Conservation (phyloP, 1,140 invertebrate species). For the Euwallacea similis region DNA sequence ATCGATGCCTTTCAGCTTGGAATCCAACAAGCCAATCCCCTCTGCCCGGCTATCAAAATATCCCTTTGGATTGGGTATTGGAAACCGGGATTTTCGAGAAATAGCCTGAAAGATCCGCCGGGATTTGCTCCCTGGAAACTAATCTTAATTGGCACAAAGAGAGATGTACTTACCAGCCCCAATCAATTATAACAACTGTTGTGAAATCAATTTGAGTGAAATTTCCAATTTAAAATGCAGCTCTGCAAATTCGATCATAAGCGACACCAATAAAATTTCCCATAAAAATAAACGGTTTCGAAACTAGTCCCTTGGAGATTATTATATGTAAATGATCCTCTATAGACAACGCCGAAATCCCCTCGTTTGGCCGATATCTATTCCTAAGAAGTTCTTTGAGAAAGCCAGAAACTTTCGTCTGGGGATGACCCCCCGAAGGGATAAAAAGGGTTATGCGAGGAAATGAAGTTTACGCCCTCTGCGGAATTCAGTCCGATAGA, state of each 20-base stretch:
- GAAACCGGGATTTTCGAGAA: background rate
- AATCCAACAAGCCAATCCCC: background rate
- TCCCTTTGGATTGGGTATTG: background rate
- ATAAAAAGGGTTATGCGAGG: slow-evolving; percentile 1
- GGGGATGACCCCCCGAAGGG: background rate
- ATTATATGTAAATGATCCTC: slow-evolving; percentile 4
- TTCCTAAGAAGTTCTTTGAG: background rate
- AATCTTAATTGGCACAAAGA: background rate
- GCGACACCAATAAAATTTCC: too few species aligned
- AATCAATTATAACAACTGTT: too few species aligned
- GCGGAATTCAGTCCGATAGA: background rate
- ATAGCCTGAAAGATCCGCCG: background rate
- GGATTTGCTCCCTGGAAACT: background rate
- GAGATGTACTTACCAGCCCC: too few species aligned
- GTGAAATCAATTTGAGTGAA: too few species aligned
- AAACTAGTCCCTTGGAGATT: background rate
- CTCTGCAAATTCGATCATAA: too few species aligned
- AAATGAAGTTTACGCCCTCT: background rate
- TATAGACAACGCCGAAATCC: background rate
- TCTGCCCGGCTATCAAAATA: slow-evolving; percentile 5
- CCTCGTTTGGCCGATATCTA: background rate
- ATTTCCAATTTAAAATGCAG: too few species aligned
- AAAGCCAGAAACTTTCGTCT: background rate
- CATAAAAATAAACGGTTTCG: background rate
- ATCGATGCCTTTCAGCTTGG: slow-evolving; percentile 1